Conservation (phyloP, 2,888 invertebrate species). For the Teinopalpus imperialis region DNA sequence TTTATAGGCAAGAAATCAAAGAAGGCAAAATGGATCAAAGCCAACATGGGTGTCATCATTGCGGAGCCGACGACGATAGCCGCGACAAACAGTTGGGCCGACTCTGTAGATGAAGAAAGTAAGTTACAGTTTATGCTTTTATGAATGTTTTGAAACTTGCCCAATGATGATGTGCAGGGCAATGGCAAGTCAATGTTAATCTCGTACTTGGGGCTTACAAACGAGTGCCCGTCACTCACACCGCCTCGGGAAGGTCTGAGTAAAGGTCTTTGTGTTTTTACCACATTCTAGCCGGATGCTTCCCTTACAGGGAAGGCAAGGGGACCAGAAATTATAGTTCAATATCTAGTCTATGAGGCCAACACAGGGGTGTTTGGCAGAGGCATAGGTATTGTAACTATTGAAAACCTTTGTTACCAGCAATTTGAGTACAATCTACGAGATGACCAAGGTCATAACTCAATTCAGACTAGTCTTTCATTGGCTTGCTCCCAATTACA, state of each 20-base stretch:
- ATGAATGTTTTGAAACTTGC: conserved; percentile 30
- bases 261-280: conserved; percentile 76
- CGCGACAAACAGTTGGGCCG: conserved; percentile 88
- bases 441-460: conserved; percentile 86
- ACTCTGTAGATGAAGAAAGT: conserved; percentile 92
- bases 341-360: conserved; percentile 77
- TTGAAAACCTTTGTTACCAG: conserved; percentile 88
- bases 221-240: conserved; percentile 83
- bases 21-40: conserved; percentile 92
- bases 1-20: conserved; percentile 90
- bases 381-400: conserved; percentile 68
- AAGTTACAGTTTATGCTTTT: conserved; percentile 49
- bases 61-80: conserved; percentile 85
- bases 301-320: conserved; percentile 83
- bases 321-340: conserved; percentile 87
- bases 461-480: conserved; percentile 93
- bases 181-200: conserved; percentile 86
- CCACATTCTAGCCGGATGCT: conserved; percentile 87
- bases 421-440: conserved; percentile 89
- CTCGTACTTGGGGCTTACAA: conserved; percentile 88
- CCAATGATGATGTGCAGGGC: conserved; percentile 73
- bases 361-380: conserved; percentile 59
- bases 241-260: conserved; percentile 93
- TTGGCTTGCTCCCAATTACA: conserved; percentile 77
- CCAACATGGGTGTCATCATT: conserved; percentile 91